Percentiles rank a stretch among this genome's conserved stretches.
These are phyloP conservation scores for Geophilus truncorum DNA, from an alignment of 2,888 invertebrate species.

Conservation along the genomic window DNA sequence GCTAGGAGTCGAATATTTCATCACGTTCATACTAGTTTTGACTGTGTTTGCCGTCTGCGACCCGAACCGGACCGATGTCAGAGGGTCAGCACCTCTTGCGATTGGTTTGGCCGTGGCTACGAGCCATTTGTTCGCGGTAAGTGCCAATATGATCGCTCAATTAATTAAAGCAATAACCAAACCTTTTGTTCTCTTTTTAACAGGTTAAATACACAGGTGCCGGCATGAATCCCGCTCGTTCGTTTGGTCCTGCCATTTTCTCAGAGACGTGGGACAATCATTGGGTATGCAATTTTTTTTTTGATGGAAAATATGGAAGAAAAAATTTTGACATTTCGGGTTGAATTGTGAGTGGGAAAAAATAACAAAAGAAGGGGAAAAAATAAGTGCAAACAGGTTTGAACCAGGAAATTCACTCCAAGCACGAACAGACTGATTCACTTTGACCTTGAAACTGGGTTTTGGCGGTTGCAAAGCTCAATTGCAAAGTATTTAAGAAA, in stretches of 20 bases:
- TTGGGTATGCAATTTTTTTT: conserved; percentile 60
- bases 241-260: conserved; percentile 79
- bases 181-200: conserved; percentile 35
- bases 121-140: conserved; percentile 78
- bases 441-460: background rate
- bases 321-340: too few species aligned
- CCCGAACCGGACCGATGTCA: conserved; percentile 68
- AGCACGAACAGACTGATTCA: background rate
- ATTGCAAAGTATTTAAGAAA: too few species aligned
- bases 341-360: background rate
- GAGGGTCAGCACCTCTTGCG: conserved; percentile 73
- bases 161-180: background rate
- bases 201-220: conserved; percentile 69
- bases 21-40: conserved; percentile 80
- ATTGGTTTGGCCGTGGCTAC: conserved; percentile 81
- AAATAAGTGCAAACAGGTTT: background rate
- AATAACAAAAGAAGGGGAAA: background rate
- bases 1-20: conserved; percentile 73
- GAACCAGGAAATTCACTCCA: background rate
- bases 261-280: conserved; percentile 68
- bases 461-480: too few species aligned
- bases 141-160: conserved; percentile 48
- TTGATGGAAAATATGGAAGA: background rate
- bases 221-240: conserved; percentile 88
- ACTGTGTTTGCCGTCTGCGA: conserved; percentile 81